These are phyloP conservation scores for Bombus affinis DNA, from an alignment of 1,140 invertebrate genomes.

Conservation along the genomic window DNA sequence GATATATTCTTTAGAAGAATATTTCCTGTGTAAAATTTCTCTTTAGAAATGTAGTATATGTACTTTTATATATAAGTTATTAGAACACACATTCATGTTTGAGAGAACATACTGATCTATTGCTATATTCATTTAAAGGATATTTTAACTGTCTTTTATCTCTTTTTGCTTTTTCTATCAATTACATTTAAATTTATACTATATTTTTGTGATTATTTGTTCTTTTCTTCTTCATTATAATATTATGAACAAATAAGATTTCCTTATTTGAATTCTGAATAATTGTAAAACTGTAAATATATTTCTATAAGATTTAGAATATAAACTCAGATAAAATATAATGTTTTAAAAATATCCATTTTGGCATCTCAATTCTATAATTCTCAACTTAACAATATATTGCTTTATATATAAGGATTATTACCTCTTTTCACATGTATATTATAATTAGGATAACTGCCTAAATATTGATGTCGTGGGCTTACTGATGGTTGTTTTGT, in stretches of 20 bases:
- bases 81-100: constrained; percentile 69
- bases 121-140: constrained; percentile 59
- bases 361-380: constrained; percentile 58
- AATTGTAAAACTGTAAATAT: constrained; percentile 21
- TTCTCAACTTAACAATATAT: constrained; percentile 43
- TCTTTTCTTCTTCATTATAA: background rate
- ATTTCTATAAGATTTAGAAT: background rate
- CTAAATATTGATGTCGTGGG: constrained; percentile 82
- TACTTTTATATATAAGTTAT: constrained; percentile 32
- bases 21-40: constrained; percentile 54
- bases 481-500: constrained; percentile 85
- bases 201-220: background rate
- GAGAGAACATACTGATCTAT: constrained; percentile 67
- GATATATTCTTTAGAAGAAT: constrained; percentile 59
- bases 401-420: constrained; percentile 72
- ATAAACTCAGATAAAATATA: constrained; percentile 21
- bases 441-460: constrained; percentile 82
- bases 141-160: constrained; percentile 26
- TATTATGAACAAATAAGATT: constrained; percentile 14
- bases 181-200: background rate
- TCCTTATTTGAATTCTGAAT: background rate
- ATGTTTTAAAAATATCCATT: constrained; percentile 40
- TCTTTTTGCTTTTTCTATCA: constrained; percentile 9
- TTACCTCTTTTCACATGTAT: constrained; percentile 81
- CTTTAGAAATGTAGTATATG: constrained; percentile 53